Evolutionary conservation across 2,113 vertebrate species (phyloP).

Genomic region (Glareola pratincola): DNA sequence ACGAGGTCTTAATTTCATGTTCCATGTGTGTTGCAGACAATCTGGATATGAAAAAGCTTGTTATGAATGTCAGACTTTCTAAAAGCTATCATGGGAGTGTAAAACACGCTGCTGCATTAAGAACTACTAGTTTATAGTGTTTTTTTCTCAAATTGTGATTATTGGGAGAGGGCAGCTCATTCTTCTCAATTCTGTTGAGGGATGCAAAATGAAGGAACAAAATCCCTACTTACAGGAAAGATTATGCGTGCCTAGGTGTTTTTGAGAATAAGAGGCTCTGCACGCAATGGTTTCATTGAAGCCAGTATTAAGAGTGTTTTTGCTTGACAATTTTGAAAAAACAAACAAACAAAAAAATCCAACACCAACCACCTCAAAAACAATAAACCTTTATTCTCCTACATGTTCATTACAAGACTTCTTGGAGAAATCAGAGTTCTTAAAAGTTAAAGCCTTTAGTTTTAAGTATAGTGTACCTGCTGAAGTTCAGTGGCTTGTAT

Average conservation of each 20-base stretch:
- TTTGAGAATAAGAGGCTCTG: neutral
- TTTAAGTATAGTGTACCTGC: neutral
- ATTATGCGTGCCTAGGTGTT: neutral
- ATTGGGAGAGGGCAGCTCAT: neutral
- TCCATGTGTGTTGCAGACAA: neutral
- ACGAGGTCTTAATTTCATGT: neutral
- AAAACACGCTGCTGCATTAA: fast-evolving
- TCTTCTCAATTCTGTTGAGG: neutral
- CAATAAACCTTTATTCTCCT: neutral
- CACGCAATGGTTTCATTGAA: neutral
- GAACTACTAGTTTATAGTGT: neutral
- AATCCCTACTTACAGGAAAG: neutral
- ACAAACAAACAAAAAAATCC: too few species aligned
- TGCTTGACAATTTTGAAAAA: neutral
- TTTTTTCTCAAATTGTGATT: neutral
- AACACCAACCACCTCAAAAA: neutral
- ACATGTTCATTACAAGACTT: neutral
- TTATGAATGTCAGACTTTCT: neutral
- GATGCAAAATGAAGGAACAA: fast-evolving
- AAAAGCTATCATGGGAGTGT: neutral
- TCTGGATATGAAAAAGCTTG: neutral
- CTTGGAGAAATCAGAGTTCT: neutral
- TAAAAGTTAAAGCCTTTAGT: neutral
- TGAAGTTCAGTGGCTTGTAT: neutral
- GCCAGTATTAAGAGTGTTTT: neutral